A percentile compares a stretch with the other conserved stretches of the same genome.
Evolutionary conservation across 2,888 invertebrate species (phyloP).

Genomic region (Keiferia lycopersicella): DNA sequence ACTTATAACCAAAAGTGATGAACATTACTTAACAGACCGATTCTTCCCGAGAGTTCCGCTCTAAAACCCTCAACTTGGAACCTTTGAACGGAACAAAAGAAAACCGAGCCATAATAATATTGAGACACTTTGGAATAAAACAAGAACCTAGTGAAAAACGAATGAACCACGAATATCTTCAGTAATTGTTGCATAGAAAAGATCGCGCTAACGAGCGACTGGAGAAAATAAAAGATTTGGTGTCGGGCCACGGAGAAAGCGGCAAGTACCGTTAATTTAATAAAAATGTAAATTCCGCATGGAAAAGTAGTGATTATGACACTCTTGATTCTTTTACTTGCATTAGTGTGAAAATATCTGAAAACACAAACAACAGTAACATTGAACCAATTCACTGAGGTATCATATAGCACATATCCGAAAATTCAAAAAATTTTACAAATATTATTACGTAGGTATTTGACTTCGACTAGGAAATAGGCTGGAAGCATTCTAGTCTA

Average conservation of each 20-base stretch:
- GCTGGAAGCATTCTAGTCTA: no score
- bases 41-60: neutral
- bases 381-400: no score
- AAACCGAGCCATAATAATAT: constrained; percentile 19
- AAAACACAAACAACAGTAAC: no score
- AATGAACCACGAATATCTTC: constrained; percentile 55
- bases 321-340: no score
- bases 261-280: neutral
- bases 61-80: neutral
- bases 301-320: no score
- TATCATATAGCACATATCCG: no score
- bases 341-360: no score
- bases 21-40: neutral
- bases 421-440: no score
- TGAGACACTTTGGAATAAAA: constrained; percentile 16
- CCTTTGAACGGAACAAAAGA: constrained; percentile 15
- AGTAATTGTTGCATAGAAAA: constrained; percentile 62
- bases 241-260: constrained; percentile 29
- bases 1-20: neutral
- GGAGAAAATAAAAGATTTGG: constrained; percentile 41
- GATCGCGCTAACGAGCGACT: constrained; percentile 58
- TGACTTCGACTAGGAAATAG: no score
- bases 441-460: no score
- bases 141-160: constrained; percentile 41
- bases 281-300: no score